Percentiles rank a stretch among this genome's conserved stretches.
Evolutionary conservation across 2,888 invertebrate genomes (phyloP).

Genomic region (Drosophila helvetica): DNA sequence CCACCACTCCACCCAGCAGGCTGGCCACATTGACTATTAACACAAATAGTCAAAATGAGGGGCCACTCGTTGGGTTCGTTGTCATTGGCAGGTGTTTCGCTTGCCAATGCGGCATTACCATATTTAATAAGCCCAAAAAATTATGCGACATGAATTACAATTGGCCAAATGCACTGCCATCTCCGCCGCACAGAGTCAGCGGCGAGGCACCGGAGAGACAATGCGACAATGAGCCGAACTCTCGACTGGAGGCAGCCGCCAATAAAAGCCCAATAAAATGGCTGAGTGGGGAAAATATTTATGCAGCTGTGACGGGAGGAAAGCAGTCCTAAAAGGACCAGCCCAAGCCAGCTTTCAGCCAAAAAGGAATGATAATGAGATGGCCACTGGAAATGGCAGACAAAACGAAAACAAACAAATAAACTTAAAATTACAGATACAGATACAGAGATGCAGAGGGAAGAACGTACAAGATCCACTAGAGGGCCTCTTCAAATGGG

Average conservation of each 20-base stretch:
- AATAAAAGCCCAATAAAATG: constrained; percentile 48
- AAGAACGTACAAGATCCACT: background rate
- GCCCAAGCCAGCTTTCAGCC: constrained; percentile 1
- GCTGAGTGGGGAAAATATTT: constrained; percentile 45
- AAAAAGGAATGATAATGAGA: constrained; percentile 35
- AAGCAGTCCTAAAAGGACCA: constrained; percentile 25
- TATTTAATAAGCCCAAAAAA: constrained; percentile 50
- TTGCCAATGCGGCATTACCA: constrained; percentile 46
- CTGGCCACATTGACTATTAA: constrained; percentile 55
- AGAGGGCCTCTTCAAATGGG: background rate
- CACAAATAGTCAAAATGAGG: constrained; percentile 45
- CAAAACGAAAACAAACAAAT: background rate
- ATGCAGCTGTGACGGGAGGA: constrained; percentile 46
- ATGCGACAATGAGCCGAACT: constrained; percentile 22
- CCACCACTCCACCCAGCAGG: constrained; percentile 24
- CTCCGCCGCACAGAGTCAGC: constrained; percentile 10
- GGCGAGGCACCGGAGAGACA: constrained; percentile 11
- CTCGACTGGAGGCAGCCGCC: constrained; percentile 15
- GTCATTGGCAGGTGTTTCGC: constrained; percentile 52
- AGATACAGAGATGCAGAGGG: background rate
- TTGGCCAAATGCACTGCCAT: constrained; percentile 42
- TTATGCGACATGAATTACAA: constrained; percentile 55
- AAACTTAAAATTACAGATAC: background rate
- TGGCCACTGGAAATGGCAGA: background rate
- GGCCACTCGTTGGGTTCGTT: constrained; percentile 14